Percentiles rank a stretch among this genome's conserved stretches.
Evolutionary conservation across 2,113 vertebrate genomes (phyloP).

Genomic region (Indicator maculatus): DNA sequence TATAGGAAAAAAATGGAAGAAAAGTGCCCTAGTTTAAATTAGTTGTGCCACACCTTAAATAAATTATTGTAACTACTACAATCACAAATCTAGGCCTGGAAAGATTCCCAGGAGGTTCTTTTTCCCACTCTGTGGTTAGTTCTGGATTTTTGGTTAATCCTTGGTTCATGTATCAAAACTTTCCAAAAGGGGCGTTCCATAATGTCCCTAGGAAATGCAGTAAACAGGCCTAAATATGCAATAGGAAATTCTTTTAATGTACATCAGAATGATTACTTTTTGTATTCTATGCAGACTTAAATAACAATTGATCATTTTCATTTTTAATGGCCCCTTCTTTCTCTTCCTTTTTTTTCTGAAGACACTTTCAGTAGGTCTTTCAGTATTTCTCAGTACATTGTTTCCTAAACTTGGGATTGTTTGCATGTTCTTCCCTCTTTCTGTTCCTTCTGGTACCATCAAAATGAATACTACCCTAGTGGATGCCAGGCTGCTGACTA

Average conservation of each 20-base stretch:
- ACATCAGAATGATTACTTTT: background rate
- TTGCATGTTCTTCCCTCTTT: background rate
- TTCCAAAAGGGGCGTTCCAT: background rate
- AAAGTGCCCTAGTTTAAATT: background rate
- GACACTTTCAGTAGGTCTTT: background rate
- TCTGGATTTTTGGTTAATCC: background rate
- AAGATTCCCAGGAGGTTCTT: background rate
- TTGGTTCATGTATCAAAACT: background rate
- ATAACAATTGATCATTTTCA: background rate
- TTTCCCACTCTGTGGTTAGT: background rate
- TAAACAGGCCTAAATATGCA: background rate
- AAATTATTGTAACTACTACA: background rate
- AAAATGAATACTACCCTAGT: background rate
- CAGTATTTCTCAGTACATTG: background rate
- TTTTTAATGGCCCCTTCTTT: background rate
- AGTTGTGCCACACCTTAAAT: background rate
- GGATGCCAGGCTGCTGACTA: background rate
- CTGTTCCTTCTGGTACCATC: background rate
- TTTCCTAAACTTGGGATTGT: background rate
- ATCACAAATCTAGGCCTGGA: background rate
- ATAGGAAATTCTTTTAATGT: background rate
- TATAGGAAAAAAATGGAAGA: background rate
- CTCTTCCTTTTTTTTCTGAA: background rate
- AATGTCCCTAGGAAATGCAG: background rate
- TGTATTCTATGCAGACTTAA: background rate